Evolutionary conservation across 2,113 vertebrate species (phyloP).

Genomic region (Leptodactylus fuscus): DNA sequence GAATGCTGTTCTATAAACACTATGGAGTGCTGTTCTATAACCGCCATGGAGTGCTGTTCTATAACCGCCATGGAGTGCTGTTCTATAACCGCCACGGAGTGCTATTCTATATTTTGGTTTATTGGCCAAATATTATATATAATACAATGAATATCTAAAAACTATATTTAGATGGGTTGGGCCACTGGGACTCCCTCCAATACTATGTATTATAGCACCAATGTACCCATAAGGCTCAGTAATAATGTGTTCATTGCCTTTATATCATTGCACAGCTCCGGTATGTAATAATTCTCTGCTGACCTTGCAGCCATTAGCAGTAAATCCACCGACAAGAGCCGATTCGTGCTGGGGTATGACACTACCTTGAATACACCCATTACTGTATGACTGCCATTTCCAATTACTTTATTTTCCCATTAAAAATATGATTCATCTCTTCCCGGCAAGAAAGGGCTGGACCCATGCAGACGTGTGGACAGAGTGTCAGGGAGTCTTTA

Average conservation of each 20-base stretch:
- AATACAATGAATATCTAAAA: too few species aligned
- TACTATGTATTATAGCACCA: too few species aligned
- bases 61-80: too few species aligned
- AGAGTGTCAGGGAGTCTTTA: slow-evolving; percentile 42
- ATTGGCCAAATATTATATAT: too few species aligned
- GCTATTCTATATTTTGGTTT: too few species aligned
- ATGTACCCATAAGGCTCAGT: neutral
- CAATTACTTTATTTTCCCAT: slow-evolving; percentile 39
- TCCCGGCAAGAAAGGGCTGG: slow-evolving; percentile 14
- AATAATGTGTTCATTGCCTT: neutral
- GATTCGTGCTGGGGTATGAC: neutral
- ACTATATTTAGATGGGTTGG: too few species aligned
- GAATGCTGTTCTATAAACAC: too few species aligned
- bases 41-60: too few species aligned
- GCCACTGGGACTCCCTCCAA: too few species aligned
- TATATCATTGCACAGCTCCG: neutral
- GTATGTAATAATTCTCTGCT: neutral
- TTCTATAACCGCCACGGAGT: too few species aligned
- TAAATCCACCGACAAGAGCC: neutral
- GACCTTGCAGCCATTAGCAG: neutral
- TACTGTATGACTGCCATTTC: slow-evolving; percentile 10
- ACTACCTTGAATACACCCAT: neutral
- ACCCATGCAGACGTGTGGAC: slow-evolving; percentile 13
- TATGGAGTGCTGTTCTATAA: too few species aligned
- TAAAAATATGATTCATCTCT: slow-evolving; percentile 36